Percentiles rank a stretch among this genome's conserved stretches.
Conservation (phyloP, 2,797 vertebrate genomes). For the Streptopelia turtur region DNA sequence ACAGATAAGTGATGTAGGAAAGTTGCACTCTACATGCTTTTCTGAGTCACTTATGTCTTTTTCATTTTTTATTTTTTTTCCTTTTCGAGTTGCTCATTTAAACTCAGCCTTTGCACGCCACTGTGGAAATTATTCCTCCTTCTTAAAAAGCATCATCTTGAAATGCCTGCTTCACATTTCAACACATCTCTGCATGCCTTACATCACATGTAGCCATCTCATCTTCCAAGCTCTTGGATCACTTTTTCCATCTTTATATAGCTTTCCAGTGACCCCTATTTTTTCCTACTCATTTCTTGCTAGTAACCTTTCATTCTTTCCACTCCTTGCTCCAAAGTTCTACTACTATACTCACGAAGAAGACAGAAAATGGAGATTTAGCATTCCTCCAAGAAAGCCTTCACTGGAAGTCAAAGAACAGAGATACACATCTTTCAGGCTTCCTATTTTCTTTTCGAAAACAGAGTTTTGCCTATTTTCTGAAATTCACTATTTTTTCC, state of each 20-base stretch:
- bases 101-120: neutral
- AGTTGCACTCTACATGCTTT: neutral
- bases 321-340: slow-evolving; percentile 41
- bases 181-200: slow-evolving; percentile 30
- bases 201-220: slow-evolving; percentile 22
- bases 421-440: neutral
- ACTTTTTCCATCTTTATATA: slow-evolving; percentile 67
- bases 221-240: slow-evolving; percentile 47
- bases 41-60: neutral
- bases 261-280: slow-evolving; percentile 55
- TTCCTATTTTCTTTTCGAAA: neutral
- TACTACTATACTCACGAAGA: neutral
- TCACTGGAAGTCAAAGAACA: neutral
- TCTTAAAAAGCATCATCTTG: slow-evolving; percentile 45
- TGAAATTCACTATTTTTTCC: neutral
- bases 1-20: slow-evolving; percentile 2
- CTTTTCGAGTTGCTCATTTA: slow-evolving; percentile 5
- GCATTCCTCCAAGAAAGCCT: neutral
- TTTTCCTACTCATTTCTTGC: slow-evolving; percentile 20
- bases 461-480: neutral
- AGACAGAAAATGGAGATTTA: neutral
- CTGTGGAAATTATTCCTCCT: slow-evolving; percentile 39
- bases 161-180: slow-evolving; percentile 52
- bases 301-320: slow-evolving; percentile 56
- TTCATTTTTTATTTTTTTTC: neutral